phyloP scores from a whole-genome alignment of 2,797 vertebrate species.

The Ataeniobius toweri region DNA sequence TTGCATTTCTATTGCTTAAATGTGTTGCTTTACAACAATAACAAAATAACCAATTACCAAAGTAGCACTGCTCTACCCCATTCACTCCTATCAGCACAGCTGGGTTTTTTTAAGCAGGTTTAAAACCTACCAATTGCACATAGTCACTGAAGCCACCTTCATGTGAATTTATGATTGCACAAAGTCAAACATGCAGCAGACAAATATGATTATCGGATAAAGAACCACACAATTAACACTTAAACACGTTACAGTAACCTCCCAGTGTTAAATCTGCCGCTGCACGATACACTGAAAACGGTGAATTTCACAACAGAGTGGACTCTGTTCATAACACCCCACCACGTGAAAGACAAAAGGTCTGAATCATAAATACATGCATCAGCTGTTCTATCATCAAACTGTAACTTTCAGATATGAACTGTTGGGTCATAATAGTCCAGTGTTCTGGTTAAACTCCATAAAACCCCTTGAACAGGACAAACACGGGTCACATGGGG shows the following conservation, averaged over 20 bases:
- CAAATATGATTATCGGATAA: slow-evolving; percentile 12
- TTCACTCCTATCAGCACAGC: slow-evolving; percentile 14
- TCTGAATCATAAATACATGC: slow-evolving; percentile 14
- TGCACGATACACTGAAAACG: slow-evolving; percentile 16
- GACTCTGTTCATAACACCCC: background rate
- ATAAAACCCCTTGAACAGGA: slow-evolving; percentile 15
- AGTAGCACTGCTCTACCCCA: background rate
- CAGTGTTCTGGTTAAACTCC: background rate
- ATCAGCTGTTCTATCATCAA: background rate
- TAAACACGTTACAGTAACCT: slow-evolving; percentile 17
- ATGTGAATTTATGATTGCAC: slow-evolving; percentile 35
- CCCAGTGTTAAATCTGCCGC: background rate
- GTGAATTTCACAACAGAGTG: slow-evolving; percentile 8
- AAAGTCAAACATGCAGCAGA: slow-evolving; percentile 27
- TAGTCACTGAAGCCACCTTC: slow-evolving; percentile 28
- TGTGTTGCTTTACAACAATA: slow-evolving; percentile 17
- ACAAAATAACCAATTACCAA: too few relatives aligned
- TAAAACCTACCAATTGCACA: slow-evolving; percentile 45
- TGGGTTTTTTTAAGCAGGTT: slow-evolving; percentile 12
- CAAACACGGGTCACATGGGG: background rate
- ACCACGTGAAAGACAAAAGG: slow-evolving; percentile 6
- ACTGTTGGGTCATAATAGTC: slow-evolving; percentile 1
- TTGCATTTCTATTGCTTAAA: slow-evolving; percentile 9
- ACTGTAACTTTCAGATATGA: slow-evolving; percentile 5
- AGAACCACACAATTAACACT: slow-evolving; percentile 25